A percentile compares a stretch with the other conserved stretches of the same genome.
Evolutionary conservation across 2,888 invertebrate genomes (phyloP).

Genomic region (Micropterix aruncella): DNA sequence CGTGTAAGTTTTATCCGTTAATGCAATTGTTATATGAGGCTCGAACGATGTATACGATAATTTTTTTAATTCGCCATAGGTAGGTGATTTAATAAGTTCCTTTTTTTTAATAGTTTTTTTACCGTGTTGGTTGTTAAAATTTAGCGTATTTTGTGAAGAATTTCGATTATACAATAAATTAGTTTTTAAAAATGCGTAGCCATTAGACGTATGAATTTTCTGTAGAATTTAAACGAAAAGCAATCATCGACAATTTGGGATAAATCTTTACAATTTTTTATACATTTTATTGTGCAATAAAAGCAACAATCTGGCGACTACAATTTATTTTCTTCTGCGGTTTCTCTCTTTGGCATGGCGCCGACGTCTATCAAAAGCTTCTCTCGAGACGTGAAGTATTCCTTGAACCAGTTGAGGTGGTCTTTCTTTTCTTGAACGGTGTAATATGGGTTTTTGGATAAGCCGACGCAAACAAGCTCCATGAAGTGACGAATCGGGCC

Average conservation of each 20-base stretch:
- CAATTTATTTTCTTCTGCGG: neutral
- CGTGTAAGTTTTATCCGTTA: neutral
- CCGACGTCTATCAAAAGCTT: slow-evolving; percentile 53
- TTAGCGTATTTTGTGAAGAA: no score
- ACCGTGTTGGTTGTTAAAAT: no score
- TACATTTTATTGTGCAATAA: neutral
- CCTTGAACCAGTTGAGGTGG: slow-evolving; percentile 82
- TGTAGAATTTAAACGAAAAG: no score
- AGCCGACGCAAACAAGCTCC: slow-evolving; percentile 87
- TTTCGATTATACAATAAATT: no score
- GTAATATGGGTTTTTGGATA: slow-evolving; percentile 89
- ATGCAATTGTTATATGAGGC: neutral
- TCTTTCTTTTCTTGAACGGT: slow-evolving; percentile 76
- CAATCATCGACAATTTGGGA: no score
- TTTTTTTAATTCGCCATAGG: neutral
- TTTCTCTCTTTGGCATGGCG: slow-evolving; percentile 33
- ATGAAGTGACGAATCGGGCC: slow-evolving; percentile 94
- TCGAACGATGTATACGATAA: neutral
- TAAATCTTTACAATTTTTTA: no score
- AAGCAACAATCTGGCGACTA: neutral
- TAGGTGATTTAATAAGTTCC: neutral
- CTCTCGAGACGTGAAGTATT: slow-evolving; percentile 76
- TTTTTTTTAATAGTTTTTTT: neutral
- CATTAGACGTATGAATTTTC: no score
- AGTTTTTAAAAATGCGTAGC: no score